A percentile compares a stretch with the other conserved stretches of the same genome.
Conservation (phyloP, 1,140 invertebrate genomes). For the Dryas iulia region DNA sequence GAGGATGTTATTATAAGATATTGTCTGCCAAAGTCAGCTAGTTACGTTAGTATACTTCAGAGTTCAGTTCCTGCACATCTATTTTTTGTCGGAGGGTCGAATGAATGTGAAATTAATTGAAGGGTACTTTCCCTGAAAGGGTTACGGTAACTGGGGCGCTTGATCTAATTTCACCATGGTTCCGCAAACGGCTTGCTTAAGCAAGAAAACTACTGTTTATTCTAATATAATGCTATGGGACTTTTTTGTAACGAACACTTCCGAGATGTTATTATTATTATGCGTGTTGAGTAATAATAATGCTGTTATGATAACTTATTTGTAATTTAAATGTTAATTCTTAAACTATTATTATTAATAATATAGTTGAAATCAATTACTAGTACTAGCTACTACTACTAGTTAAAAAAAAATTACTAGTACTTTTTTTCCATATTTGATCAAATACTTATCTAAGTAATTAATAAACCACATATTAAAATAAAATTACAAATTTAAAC, state of each 20-base stretch:
- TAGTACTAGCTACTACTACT: too few relatives aligned
- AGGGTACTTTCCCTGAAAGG: slow-evolving; percentile 57
- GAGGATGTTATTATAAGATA: not conserved
- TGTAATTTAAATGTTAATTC: too few relatives aligned
- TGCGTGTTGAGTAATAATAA: too few relatives aligned
- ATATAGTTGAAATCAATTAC: too few relatives aligned
- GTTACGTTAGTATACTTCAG: slow-evolving; percentile 41
- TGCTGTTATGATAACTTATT: too few relatives aligned
- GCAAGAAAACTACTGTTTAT: slow-evolving; percentile 7
- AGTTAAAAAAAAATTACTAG: too few relatives aligned
- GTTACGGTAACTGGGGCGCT: slow-evolving; percentile 52
- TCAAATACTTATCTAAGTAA: too few relatives aligned
- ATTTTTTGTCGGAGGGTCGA: slow-evolving; percentile 62
- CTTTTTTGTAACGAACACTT: not conserved
- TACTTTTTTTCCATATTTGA: too few relatives aligned
- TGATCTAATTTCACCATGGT: slow-evolving; percentile 58
- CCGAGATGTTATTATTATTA: not conserved
- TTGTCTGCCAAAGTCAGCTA: slow-evolving; percentile 41
- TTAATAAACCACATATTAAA: too few relatives aligned
- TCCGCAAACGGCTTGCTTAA: slow-evolving; percentile 6
- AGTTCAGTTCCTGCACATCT: slow-evolving; percentile 57
- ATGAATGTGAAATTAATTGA: slow-evolving; percentile 75
- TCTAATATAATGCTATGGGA: not conserved
- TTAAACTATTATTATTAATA: too few relatives aligned
- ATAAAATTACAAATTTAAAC: too few relatives aligned